A percentile compares a stretch with the other conserved stretches of the same genome.
Conservation (phyloP, 2,888 invertebrate species). For the Mimas tiliae region DNA sequence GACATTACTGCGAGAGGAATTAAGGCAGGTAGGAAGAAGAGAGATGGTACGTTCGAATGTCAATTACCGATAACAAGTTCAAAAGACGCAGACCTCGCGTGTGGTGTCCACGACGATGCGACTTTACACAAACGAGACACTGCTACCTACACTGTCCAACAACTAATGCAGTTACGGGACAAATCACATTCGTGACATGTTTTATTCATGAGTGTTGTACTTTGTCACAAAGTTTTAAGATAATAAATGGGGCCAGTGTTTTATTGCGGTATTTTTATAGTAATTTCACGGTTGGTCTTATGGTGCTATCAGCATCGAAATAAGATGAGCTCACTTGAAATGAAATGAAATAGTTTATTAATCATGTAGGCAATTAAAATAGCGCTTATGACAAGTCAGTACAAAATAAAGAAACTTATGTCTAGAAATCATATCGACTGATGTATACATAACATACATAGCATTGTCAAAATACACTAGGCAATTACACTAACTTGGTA, state of each 20-base stretch:
- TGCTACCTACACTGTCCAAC: neutral
- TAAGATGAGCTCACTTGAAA: no score
- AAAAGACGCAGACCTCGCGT: neutral
- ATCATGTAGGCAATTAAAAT: no score
- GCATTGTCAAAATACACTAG: no score
- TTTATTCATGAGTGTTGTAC: constrained; percentile 10
- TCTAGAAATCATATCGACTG: no score
- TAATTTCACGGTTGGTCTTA: neutral
- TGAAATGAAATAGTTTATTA: no score
- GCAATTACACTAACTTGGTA: no score
- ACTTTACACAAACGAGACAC: neutral
- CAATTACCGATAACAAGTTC: neutral
- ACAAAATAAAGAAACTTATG: no score
- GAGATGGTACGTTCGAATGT: neutral
- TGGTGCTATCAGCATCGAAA: neutral
- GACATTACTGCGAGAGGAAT: no score
- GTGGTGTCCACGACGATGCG: neutral
- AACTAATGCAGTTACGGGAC: constrained; percentile 18
- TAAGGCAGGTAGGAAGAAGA: no score
- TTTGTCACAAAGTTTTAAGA: constrained; percentile 16
- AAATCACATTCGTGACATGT: constrained; percentile 18
- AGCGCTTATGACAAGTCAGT: no score
- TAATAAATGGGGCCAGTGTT: neutral
- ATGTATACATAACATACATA: no score
- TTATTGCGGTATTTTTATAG: neutral